Evolutionary conservation across 2,888 invertebrate species (phyloP), one percentile per base, ranked within the genome.

Genomic region (Agrypnus murinus): DNA sequence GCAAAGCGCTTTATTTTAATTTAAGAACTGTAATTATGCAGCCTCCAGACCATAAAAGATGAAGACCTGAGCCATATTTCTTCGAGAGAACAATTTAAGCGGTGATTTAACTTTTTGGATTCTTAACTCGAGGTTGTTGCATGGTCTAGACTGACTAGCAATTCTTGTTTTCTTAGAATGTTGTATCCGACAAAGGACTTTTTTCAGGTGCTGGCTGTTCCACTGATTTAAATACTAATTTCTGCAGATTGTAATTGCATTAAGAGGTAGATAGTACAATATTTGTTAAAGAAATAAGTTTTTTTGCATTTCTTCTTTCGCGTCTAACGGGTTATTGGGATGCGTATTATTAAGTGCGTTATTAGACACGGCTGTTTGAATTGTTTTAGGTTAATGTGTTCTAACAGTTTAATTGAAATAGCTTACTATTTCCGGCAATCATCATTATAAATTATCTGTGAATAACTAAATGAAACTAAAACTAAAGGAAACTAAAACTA

Each of bases 81-180:
- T 65, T 53, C 55, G 55, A 15, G 57, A 46, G 46, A 45, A 57
- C 63, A 63, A 50, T 50, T 65, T 65, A 65, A 65, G 50, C 65
- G 57, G 48, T 43, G 31, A 65, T 65, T 65, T 38, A 57, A 57
- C 57, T 65, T 55, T 65, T 43, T 53, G 40, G 57, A 55, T 65
- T 65, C 46, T 65, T 55, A 65, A 57, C 65, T 34, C n/a, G 45
- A 63, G 45, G 50, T 34, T 58, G 58, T 19, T 63, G n/a, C 19
- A 58, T 53, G 63, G 63, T 63, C 65, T 55, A 65, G 65, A 45
- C 63, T 53, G 50, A 50, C 36, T 12, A 45, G 43, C 63, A 64
- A 64, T 53, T 53, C 50, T 64, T 64, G 38, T 53, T 64, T n/a
- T 50, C 50, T 64, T 64, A 40, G 53, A 64, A 64, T 50, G 40